Evolutionary conservation across 2,797 vertebrate species (phyloP).

Genomic region (Rhinogobio ventralis): DNA sequence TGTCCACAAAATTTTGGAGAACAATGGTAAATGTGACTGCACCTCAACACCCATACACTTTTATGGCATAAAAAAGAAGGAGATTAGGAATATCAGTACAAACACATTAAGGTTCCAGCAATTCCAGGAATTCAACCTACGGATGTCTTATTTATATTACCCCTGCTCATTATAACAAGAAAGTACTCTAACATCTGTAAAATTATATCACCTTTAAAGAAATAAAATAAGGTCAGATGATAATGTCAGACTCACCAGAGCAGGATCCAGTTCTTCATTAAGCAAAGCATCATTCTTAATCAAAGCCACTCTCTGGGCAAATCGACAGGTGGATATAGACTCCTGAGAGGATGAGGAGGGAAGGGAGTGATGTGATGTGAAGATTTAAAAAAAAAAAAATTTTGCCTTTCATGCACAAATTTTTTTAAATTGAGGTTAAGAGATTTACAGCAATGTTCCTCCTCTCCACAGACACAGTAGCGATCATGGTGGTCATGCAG

Average conservation of each 20-base stretch:
- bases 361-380: not conserved
- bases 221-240: not conserved
- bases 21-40: not conserved
- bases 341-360: slow-evolving; percentile 77
- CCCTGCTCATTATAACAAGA: not conserved
- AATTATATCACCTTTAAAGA: not conserved
- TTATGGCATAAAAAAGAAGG: not conserved
- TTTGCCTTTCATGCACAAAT: not conserved
- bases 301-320: slow-evolving; percentile 93
- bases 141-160: not conserved
- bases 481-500: slow-evolving; percentile 98
- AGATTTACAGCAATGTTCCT: slow-evolving; percentile 86
- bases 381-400: not conserved
- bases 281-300: slow-evolving; percentile 94
- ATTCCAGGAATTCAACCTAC: not conserved
- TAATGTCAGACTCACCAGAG: slow-evolving; percentile 81
- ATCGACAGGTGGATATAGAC: slow-evolving; percentile 95
- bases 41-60: not conserved
- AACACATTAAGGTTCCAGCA: not conserved
- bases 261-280: slow-evolving; percentile 94
- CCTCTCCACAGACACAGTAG: slow-evolving; percentile 88
- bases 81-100: not conserved
- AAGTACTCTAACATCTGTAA: not conserved
- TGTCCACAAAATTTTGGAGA: not conserved
- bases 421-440: not conserved